Conservation (phyloP, 2,888 invertebrate genomes). For the Trachelus tabidus region DNA sequence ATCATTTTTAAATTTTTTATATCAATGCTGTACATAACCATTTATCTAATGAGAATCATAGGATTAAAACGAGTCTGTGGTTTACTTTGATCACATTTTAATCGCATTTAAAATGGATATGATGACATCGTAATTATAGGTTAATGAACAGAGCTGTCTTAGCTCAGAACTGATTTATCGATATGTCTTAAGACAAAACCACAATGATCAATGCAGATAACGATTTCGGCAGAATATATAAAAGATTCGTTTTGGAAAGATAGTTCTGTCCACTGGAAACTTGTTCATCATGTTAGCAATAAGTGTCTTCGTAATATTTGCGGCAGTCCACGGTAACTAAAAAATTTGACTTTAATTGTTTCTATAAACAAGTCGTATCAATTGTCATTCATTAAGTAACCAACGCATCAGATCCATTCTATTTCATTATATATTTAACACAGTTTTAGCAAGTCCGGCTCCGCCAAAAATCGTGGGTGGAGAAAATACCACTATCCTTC, state of each 20-base stretch:
- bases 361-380: too few relatives aligned
- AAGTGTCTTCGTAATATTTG: not conserved
- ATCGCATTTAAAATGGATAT: not conserved
- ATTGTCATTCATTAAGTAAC: not conserved
- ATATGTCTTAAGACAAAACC: not conserved
- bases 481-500: not conserved
- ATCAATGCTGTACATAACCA: too few relatives aligned
- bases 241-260: not conserved
- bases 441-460: not conserved
- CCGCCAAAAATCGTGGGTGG: constrained; percentile 10
- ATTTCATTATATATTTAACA: not conserved
- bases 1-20: too few relatives aligned
- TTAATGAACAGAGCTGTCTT: too few relatives aligned
- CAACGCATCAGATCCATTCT: not conserved
- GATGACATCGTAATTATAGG: not conserved
- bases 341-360: not conserved
- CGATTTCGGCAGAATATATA: not conserved
- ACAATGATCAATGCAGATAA: not conserved
- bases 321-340: not conserved
- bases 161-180: too few relatives aligned
- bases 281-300: not conserved
- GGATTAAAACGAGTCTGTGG: not conserved
- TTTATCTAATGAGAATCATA: not conserved
- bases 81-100: not conserved
- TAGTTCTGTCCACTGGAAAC: not conserved